These are phyloP conservation scores for Xanthia icteritia DNA, from an alignment of 2,888 invertebrate species.

Conservation along the genomic window DNA sequence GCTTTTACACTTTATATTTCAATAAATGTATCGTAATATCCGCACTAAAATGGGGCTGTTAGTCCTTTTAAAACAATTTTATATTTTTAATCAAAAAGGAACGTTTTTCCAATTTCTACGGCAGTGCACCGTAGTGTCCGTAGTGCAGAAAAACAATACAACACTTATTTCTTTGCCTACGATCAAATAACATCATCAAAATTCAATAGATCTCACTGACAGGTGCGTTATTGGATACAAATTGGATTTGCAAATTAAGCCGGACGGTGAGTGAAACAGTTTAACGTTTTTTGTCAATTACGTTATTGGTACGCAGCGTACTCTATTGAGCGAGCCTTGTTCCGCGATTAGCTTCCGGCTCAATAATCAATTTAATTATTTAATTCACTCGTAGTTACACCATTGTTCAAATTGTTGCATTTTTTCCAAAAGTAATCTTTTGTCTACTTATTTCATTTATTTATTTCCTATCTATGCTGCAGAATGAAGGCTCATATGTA, in stretches of 20 bases:
- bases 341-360: slow-evolving; percentile 59
- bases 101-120: background rate
- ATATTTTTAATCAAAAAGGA: background rate
- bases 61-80: too few relatives aligned
- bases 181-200: slow-evolving; percentile 73
- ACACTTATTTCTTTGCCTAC: slow-evolving; percentile 40
- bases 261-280: slow-evolving; percentile 71
- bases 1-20: background rate
- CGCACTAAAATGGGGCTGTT: too few relatives aligned
- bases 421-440: slow-evolving; percentile 6
- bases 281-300: slow-evolving; percentile 70
- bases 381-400: slow-evolving; percentile 51
- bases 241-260: slow-evolving; percentile 80
- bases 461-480: background rate
- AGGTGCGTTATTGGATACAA: slow-evolving; percentile 74
- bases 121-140: background rate
- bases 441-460: slow-evolving; percentile 12
- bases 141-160: slow-evolving; percentile 33
- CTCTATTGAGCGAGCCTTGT: slow-evolving; percentile 58
- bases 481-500: background rate
- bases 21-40: background rate
- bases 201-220: slow-evolving; percentile 76
- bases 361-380: slow-evolving; percentile 58
- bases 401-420: slow-evolving; percentile 22
- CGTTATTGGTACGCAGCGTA: slow-evolving; percentile 56